Base-by-base conservation (phyloP, 2,113 vertebrate genomes). In the Tetrax tetrax region DNA sequence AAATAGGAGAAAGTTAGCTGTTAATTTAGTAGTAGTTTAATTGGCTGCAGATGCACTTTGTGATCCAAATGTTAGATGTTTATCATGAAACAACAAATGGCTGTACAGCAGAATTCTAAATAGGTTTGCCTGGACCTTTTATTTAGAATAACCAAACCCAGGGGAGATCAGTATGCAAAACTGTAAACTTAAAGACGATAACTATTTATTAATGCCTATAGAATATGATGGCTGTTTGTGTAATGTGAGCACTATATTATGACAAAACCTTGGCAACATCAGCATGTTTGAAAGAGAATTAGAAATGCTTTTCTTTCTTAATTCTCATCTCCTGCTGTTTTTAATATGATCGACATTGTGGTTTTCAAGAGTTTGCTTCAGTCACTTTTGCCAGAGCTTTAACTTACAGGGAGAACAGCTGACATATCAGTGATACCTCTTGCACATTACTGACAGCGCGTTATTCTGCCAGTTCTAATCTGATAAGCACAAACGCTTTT, bases 241-340 rank as follows among this genome's bases (percentile, higher is more conserved):
- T 97, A 98, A 98, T 54, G 84, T 64, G 96, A 98, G 97, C 95
- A 92, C 95, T 96, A 11, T 97, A 97, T 97, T 98, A 96, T 98
- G 98, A 98, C 98, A 98, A 97, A 96, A 97, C 90, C 94, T 98
- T 98, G 98, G 98, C 98, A 98, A 94, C 86, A 90, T 81, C 89
- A 95, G 94, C 88, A 37, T 96, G 87, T 97, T 98, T 98, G 92
- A 97, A 98, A 97, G 97, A 98, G 97, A 98, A 98, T 98, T 98
- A 98, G 98, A 97, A 98, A 98, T 98, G 98, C 97, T 98, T 98
- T 98, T 98, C 97, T 98, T 98, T 97, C 97, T 97, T 98, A 98
- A 98, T 98, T 98, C 97, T 96, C 93, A 90, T 97, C 97, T 98
- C 97, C 98, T 97, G 97, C 97, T 98, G 98, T 94, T 98, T 98